Conservation (phyloP, 2,113 vertebrate species). For the Laticauda laticaudata region DNA sequence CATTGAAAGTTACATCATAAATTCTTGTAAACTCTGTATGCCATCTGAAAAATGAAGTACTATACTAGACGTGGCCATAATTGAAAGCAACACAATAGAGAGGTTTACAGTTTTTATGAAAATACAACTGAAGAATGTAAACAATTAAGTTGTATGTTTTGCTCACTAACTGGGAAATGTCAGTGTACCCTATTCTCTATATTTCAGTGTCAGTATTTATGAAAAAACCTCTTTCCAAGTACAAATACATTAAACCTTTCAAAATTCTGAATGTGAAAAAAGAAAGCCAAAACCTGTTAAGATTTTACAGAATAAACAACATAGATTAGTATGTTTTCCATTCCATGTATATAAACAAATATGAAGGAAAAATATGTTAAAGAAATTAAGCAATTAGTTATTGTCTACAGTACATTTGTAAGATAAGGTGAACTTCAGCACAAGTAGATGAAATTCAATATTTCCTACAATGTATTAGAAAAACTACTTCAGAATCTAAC, state of each 20-base stretch:
- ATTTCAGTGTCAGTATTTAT: neutral
- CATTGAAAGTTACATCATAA: neutral
- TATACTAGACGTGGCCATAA: neutral
- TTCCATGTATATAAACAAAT: neutral
- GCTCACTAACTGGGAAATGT: neutral
- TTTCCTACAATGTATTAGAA: neutral
- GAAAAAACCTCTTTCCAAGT: neutral
- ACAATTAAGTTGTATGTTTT: neutral
- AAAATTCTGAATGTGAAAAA: neutral
- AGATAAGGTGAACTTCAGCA: neutral
- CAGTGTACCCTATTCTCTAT: neutral
- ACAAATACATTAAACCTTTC: neutral
- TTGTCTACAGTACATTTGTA: neutral
- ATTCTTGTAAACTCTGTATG: neutral
- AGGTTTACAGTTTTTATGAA: neutral
- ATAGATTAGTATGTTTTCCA: neutral
- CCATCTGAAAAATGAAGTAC: neutral
- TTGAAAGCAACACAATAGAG: neutral
- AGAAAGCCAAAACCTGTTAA: neutral
- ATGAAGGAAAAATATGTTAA: too few species aligned
- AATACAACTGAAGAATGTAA: neutral
- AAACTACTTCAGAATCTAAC: conserved; percentile 11
- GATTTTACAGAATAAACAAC: neutral
- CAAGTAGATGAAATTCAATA: neutral
- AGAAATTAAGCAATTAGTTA: neutral